Evolutionary conservation across 2,113 vertebrate species (phyloP).

Genomic region (Nerophis ophidion): DNA sequence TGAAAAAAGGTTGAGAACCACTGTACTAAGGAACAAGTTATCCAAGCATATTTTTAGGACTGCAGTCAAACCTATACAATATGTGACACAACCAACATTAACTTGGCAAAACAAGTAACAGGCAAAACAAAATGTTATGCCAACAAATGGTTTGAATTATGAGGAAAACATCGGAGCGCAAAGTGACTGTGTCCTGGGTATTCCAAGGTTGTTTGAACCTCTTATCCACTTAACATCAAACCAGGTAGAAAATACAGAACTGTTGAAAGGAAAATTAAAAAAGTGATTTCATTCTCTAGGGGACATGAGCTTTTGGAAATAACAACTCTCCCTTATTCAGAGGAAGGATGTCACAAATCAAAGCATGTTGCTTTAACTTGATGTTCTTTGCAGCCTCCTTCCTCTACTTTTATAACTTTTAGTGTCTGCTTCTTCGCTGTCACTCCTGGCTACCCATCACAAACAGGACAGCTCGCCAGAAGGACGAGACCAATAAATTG

Average conservation of each 20-base stretch:
- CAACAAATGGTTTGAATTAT: conserved; percentile 37
- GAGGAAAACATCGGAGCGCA: conserved; percentile 11
- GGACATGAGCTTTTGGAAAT: conserved; percentile 11
- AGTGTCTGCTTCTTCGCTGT: conserved; percentile 29
- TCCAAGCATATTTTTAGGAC: conserved; percentile 10
- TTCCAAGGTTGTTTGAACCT: conserved; percentile 10
- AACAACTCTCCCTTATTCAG: conserved; percentile 14
- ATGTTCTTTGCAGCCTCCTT: conserved; percentile 9
- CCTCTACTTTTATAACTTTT: conserved; percentile 12
- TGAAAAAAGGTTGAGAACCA: too few species aligned
- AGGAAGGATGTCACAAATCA: conserved; percentile 32
- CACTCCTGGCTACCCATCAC: conserved; percentile 31
- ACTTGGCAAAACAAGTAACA: conserved; percentile 22
- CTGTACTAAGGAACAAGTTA: conserved; percentile 12
- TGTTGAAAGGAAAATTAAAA: conserved; percentile 19
- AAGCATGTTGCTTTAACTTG: conserved; percentile 25
- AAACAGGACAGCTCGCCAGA: conserved; percentile 24
- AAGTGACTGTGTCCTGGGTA: conserved; percentile 9
- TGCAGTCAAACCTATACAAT: conserved; percentile 11
- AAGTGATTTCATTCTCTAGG: conserved; percentile 5
- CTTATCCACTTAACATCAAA: conserved; percentile 2
- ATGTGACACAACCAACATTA: conserved; percentile 32
- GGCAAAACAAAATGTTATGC: conserved; percentile 17
- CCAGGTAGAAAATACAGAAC: not conserved
- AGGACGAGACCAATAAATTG: conserved; percentile 26